A percentile compares a stretch with the other conserved stretches of the same genome.
Evolutionary conservation across 1,140 invertebrate genomes (phyloP).

Genomic region (Gonioctena quinquepunctata): DNA sequence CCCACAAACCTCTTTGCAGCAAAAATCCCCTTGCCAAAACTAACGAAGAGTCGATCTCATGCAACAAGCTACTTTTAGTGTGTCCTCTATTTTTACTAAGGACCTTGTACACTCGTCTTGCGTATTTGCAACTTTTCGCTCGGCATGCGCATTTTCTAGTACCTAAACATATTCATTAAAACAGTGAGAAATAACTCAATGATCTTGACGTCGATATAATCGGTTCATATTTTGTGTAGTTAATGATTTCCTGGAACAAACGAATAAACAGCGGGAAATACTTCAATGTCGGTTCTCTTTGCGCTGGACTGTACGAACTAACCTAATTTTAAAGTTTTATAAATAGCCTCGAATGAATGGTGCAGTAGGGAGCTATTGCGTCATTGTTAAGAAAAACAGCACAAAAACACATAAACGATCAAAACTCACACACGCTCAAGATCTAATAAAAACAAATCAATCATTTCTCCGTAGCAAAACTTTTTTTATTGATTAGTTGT

Average conservation of each 20-base stretch:
- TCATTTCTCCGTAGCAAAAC: neutral
- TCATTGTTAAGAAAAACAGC: constrained; percentile 4
- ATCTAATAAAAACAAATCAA: neutral
- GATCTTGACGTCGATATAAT: neutral
- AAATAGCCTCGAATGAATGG: neutral
- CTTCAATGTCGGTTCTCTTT: neutral
- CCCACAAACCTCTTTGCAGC: constrained; percentile 57
- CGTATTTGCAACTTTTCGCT: constrained; percentile 42
- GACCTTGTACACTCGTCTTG: constrained; percentile 41
- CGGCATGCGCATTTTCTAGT: constrained; percentile 14
- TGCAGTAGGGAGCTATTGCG: neutral
- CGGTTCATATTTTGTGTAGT: neutral
- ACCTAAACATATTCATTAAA: constrained; percentile 1
- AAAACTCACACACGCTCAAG: neutral
- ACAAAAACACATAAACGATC: neutral
- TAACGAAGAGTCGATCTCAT: constrained; percentile 67
- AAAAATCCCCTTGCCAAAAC: constrained; percentile 67
- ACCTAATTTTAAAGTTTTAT: constrained; percentile 11
- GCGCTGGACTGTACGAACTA: neutral
- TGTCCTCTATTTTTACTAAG: constrained; percentile 43
- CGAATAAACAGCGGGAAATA: neutral
- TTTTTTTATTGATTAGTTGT: constrained; percentile 4
- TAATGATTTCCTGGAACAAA: neutral
- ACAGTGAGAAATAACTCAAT: neutral
- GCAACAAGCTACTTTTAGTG: constrained; percentile 61